Evolutionary conservation across 2,797 vertebrate genomes (phyloP), one percentile per base, ranked within the genome.

Genomic region (Cyclopterus lumpus): DNA sequence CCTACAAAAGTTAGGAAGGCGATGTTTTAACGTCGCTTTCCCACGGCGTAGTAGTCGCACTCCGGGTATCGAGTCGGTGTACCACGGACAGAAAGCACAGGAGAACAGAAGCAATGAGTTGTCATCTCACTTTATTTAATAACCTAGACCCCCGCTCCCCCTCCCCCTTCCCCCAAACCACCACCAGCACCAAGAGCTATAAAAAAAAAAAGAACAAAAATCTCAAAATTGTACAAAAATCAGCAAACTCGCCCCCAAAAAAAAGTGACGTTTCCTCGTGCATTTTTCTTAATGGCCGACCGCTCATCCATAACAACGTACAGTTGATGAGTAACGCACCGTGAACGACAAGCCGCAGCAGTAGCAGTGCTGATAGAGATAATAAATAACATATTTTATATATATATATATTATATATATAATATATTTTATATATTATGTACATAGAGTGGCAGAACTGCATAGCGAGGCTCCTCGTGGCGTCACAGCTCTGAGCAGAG

Each of bases 331-430:
- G 63, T 34, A 73, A 86, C 51, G 62, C 67, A 68, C 38, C 46
- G 18, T 54, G 36, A 67, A 86, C 54, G 77, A 67, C 42, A n/a
- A 71, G 30, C 55, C 53, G 80, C 73, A 75, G 80, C 67, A 68
- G 71, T 64, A 48, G 62, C 70, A 88, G 71, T 71, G 80, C 73
- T 87, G 75, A 69, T 28, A 72, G 76, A 76, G 79, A 80, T 69
- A 83, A 88, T 89, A 92, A 89, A 91, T 91, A 92, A 91, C 73
- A n/a, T n/a, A n/a, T n/a, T n/a, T n/a, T n/a, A n/a, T n/a, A n/a
- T n/a, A n/a, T n/a, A n/a, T n/a, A n/a, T n/a, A n/a, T n/a, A n/a
- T n/a, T n/a, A n/a, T n/a, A n/a, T n/a, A n/a, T n/a, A n/a, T n/a
- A n/a, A n/a, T n/a, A n/a, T n/a, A n/a, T n/a, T n/a, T n/a, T n/a